Evolutionary conservation across 2,113 vertebrate species (phyloP).

Genomic region (zebrafish (Danio rerio)): DNA sequence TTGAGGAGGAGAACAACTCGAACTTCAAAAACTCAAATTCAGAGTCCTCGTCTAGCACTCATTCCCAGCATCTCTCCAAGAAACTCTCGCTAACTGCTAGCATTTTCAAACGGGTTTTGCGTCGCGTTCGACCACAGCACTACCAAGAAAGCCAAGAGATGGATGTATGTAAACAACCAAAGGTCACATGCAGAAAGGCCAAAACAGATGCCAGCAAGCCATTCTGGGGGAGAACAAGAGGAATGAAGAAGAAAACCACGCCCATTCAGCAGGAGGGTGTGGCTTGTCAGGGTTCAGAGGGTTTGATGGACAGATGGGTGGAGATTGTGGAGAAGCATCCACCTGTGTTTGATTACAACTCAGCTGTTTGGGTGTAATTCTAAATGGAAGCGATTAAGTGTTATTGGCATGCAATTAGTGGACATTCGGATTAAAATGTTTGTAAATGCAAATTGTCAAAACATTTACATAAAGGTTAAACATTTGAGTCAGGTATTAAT

Average conservation of each 20-base stretch:
- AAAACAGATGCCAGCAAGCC: constrained; percentile 79
- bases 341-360: constrained; percentile 81
- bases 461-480: not conserved
- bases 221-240: constrained; percentile 62
- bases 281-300: constrained; percentile 33
- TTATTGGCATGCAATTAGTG: not conserved
- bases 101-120: constrained; percentile 86
- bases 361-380: constrained; percentile 82
- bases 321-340: constrained; percentile 55
- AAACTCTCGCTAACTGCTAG: constrained; percentile 83
- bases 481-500: not conserved
- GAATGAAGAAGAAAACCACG: constrained; percentile 65
- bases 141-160: constrained; percentile 66
- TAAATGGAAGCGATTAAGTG: not conserved
- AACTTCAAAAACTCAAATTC: constrained; percentile 59
- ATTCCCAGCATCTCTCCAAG: constrained; percentile 79
- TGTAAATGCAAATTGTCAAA: not conserved
- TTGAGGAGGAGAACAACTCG: not conserved
- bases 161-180: constrained; percentile 75
- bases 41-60: constrained; percentile 53
- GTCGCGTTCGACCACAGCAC: constrained; percentile 79
- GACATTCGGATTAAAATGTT: not conserved
- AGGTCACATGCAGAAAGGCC: constrained; percentile 72
- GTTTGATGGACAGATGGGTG: constrained; percentile 39
- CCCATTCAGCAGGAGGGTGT: constrained; percentile 37